Base-by-base conservation (phyloP, 2,113 vertebrate species). In the Callocephalon fimbriatum region DNA sequence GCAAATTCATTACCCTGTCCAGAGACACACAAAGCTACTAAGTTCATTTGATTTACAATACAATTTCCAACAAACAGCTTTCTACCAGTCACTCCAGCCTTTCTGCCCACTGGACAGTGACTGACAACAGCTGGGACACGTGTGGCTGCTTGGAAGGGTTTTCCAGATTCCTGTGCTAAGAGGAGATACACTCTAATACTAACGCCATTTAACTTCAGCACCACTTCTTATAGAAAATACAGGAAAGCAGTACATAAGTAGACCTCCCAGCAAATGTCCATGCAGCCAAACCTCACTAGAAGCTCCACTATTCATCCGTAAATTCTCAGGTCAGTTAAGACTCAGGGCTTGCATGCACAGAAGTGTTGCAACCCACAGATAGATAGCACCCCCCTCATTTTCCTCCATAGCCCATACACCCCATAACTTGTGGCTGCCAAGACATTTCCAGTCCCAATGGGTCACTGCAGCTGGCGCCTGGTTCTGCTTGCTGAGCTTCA, bases 1-100 rank as follows among this genome's bases (percentile, higher is more conserved):
- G 56, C 93, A 94, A 95, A 96, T 97, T 96, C 89, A 96, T 96
- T 94, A 96, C 8, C 23, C 38, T 91, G 83, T 86, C 63, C 93
- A 96, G 76, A 92, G 72, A 56, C 50, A 86, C 40, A 93, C 45
- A 92, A 84, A 80, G 45, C 85, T 79, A 95, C 74, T 27, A 90
- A 8, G 15, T 71, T 86, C 77, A 95, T 95, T 95, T 84, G 45
- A 96, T 91, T 91, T 92, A 83, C 45, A 83, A 89, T 32, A 77
- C 25, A 59, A 74, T 87, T 92, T 81, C 35, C 68, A 96, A 67
- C 31, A 54, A 86, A 77, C 27, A 67, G 68, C 63, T 86, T 93
- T 86, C 63, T 67, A 80, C 27, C 54, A 80, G 68, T 31, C 72
- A 77, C 45, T 86, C 66, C 31, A 88, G 18, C 20, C 51, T 88